These are phyloP conservation scores for Chiridota heheva DNA, from an alignment of 35 echinoderm and acorn worm genomes.

Conservation along the genomic window DNA sequence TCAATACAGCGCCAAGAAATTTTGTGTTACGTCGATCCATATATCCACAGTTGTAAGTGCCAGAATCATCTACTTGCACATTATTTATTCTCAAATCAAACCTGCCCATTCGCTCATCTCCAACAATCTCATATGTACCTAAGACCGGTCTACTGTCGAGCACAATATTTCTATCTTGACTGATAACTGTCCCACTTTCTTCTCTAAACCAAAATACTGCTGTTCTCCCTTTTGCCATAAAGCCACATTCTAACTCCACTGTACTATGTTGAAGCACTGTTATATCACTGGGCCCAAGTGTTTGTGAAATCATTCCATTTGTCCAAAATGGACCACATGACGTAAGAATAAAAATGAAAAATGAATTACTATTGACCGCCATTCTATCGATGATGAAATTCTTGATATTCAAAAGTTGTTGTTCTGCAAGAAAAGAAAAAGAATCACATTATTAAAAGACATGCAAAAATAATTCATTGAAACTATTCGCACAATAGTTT, in stretches of 20 bases:
- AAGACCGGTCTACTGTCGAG: neutral
- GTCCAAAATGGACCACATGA: too few relatives aligned
- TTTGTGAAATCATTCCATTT: neutral
- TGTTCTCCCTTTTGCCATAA: neutral
- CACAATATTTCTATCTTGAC: neutral
- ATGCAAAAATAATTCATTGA: too few relatives aligned
- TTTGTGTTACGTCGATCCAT: neutral
- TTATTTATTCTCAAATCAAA: neutral
- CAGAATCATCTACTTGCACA: slow-evolving; percentile 11
- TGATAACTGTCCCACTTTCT: slow-evolving; percentile 1
- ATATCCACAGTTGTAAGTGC: slow-evolving; percentile 16
- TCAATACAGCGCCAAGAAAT: neutral
- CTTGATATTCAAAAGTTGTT: too few relatives aligned
- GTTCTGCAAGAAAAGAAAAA: too few relatives aligned
- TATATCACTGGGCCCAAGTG: neutral
- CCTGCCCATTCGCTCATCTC: neutral
- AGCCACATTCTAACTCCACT: neutral
- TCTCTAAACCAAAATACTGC: slow-evolving; percentile 1
- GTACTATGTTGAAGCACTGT: neutral
- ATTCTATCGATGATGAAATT: too few relatives aligned
- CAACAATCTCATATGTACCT: neutral
- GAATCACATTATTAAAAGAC: too few relatives aligned
- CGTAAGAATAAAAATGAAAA: too few relatives aligned
- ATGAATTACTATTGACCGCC: too few relatives aligned
- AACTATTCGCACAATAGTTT: too few relatives aligned